Conservation (phyloP, 2,113 vertebrate genomes). For the Microcebus ravelobensis region DNA sequence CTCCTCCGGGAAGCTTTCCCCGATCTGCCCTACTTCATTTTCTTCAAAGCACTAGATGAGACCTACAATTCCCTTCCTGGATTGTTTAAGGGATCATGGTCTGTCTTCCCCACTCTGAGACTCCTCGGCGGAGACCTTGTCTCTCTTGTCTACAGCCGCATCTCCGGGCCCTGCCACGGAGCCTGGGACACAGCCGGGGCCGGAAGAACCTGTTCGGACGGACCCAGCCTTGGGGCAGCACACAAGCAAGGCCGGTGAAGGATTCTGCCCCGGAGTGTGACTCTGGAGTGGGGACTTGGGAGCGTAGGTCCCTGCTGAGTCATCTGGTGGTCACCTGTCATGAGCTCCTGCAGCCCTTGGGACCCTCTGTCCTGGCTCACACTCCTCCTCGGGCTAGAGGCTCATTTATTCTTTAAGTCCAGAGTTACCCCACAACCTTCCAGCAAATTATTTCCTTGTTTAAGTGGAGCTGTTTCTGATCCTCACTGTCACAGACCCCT, state of each 20-base stretch:
- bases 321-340: background rate
- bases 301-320: accelerated
- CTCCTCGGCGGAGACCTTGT: background rate
- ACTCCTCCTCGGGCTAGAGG: background rate
- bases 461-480: background rate
- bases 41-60: background rate
- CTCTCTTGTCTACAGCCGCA: background rate
- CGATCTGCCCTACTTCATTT: background rate
- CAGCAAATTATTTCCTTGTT: background rate
- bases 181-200: background rate
- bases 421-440: background rate
- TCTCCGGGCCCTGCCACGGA: background rate
- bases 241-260: background rate
- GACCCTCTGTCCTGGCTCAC: background rate
- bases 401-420: background rate
- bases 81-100: background rate
- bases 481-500: background rate
- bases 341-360: background rate
- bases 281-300: too few species aligned
- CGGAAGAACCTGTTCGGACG: background rate
- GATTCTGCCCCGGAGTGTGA: background rate
- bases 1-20: background rate
- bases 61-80: background rate
- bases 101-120: background rate
- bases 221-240: background rate